These are phyloP conservation scores for Nesoenas mayeri DNA, from an alignment of 2,113 vertebrate species.

Conservation along the genomic window DNA sequence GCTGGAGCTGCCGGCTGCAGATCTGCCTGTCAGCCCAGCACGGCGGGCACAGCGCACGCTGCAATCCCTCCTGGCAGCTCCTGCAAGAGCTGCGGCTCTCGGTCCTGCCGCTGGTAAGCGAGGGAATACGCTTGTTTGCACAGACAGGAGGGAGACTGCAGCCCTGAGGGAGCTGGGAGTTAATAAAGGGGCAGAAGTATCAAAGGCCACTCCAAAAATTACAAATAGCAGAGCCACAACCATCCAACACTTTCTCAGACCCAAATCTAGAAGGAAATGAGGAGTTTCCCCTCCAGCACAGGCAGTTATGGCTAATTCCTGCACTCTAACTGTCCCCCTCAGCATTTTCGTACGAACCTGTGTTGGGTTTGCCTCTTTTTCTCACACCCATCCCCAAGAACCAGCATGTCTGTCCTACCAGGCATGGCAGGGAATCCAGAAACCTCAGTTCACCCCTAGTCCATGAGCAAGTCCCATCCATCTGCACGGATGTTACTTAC, in stretches of 20 bases:
- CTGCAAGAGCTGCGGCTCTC: neutral
- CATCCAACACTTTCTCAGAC: neutral
- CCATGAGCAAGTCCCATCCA: neutral
- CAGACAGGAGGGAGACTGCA: neutral
- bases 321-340: neutral
- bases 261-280: neutral
- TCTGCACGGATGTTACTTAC: neutral
- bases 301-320: neutral
- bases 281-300: neutral
- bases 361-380: neutral
- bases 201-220: neutral
- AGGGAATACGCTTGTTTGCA: neutral
- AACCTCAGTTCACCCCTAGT: neutral
- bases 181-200: neutral
- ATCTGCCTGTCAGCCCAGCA: slow-evolving; percentile 5
- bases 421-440: slow-evolving; percentile 14
- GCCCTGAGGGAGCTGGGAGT: neutral
- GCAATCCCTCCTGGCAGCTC: slow-evolving; percentile 24
- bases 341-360: neutral
- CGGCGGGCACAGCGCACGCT: neutral
- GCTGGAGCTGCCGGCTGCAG: slow-evolving; percentile 21
- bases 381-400: neutral
- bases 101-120: slow-evolving; percentile 1
- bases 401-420: neutral
- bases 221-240: neutral